Base-by-base conservation (phyloP, 1,140 invertebrate genomes). In the Hyles euphorbiae region DNA sequence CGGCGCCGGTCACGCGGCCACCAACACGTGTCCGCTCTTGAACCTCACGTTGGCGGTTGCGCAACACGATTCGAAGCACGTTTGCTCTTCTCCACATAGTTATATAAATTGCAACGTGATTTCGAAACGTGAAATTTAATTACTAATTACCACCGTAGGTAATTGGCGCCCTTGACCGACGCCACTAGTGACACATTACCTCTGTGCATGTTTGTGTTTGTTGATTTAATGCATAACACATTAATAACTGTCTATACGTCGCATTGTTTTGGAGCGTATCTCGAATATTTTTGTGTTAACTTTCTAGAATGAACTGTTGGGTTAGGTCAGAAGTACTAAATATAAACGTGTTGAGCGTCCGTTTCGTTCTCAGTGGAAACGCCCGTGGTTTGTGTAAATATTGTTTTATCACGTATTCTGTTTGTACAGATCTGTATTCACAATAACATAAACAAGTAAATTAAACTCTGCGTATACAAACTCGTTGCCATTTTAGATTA, bases 91-190 rank as follows among this genome's bases (percentile, higher is more conserved):
- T 73, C 71, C 60, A 67, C 70, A 78, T 74, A 72, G 78, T 88
- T 86, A 88, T 85, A 83, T 83, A 85, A 87, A 84, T 70, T 65
- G 50, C 78, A 87, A 88, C 85, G 83, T 85, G 83, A 88, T 78
- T 70, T 57, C 48, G 58, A 59, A 79, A 78, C 74, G 76, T 77
- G 69, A 76, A 73, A 83, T 69, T 72, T 78, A 80, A 85, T 83
- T 83, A 79, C 60, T 65, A 61, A 66, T 59, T 56, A 61, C 60
- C 51, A 44, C 56, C 68, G 62, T 68, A 68, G 63, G 59, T 61
- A 61, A 45, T 34, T 33, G 22, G 11, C 55, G 72, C 63, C 76
- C 82, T 84, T 84, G 81, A 76, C 76, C 78, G 63, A 71, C 62
- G 56, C 7, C n/a, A 48, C 46, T 40, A 40, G 8, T 40, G 36